Evolutionary conservation across 1,140 invertebrate species (phyloP).

Genomic region (Ceratosolen fusciceps): DNA sequence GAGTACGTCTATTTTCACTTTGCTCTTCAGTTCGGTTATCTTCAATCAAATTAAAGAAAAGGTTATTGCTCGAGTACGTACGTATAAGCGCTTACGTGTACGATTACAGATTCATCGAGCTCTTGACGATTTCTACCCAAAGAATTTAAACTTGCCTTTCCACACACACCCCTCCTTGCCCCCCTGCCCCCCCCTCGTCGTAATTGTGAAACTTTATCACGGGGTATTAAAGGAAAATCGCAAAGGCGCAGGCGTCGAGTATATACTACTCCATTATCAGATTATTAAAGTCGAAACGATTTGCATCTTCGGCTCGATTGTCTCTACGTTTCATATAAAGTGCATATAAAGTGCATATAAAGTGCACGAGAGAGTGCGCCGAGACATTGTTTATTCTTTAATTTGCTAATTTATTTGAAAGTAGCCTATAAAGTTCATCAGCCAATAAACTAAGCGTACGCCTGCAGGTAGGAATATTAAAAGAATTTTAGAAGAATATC

Average conservation of each 20-base stretch:
- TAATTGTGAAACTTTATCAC: neutral
- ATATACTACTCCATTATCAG: neutral
- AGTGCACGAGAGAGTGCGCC: too few species aligned
- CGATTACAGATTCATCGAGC: neutral
- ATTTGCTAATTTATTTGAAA: too few species aligned
- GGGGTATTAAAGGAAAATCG: neutral
- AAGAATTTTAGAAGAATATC: too few species aligned
- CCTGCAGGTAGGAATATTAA: too few species aligned
- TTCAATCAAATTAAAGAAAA: neutral
- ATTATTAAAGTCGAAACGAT: neutral
- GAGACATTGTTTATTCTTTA: too few species aligned
- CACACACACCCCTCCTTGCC: too few species aligned
- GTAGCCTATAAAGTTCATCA: too few species aligned
- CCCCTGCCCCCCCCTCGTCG: too few species aligned
- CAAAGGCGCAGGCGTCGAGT: neutral
- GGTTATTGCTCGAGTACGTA: constrained; percentile 2
- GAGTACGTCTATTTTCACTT: constrained; percentile 8
- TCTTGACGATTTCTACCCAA: neutral
- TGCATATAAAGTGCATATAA: too few species aligned
- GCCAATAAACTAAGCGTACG: too few species aligned
- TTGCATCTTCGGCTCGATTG: neutral
- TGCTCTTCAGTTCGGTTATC: neutral
- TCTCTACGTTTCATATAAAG: too few species aligned
- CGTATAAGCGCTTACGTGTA: constrained; percentile 1
- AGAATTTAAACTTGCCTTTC: neutral